phyloP scores from a whole-genome alignment of 2,888 invertebrate genomes.

The Scaptomyza caliginosa region DNA sequence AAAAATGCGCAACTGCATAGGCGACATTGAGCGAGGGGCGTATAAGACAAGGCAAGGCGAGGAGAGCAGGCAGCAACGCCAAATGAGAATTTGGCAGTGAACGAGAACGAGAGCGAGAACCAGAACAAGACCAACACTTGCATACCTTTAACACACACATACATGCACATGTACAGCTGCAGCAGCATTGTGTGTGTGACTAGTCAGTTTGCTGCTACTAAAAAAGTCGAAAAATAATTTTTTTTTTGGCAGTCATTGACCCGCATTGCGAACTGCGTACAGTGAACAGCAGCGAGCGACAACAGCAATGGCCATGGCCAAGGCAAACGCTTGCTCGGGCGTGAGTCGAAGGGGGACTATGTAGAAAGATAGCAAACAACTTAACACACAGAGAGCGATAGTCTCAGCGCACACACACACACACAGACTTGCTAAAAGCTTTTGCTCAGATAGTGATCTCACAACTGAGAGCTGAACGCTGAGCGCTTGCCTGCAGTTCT shows the following conservation, averaged over 20 bases:
- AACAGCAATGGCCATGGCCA: conserved; percentile 15
- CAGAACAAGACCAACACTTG: conserved; percentile 69
- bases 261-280: conserved; percentile 31
- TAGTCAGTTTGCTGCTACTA: conserved; percentile 68
- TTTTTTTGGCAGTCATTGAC: conserved; percentile 77
- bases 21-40: conserved; percentile 16
- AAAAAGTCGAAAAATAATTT: conserved; percentile 56
- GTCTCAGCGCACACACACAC: conserved; percentile 38
- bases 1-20: conserved; percentile 75
- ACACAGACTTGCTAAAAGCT: conserved; percentile 38
- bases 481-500: conserved; percentile 18
- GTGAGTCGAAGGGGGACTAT: conserved; percentile 24
- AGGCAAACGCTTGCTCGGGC: conserved; percentile 10
- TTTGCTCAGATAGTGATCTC: conserved; percentile 57
- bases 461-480: conserved; percentile 12
- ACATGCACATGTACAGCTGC: conserved; percentile 25
- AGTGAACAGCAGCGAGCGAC: conserved; percentile 4
- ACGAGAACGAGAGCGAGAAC: conserved; percentile 27
- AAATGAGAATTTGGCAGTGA: conserved; percentile 1
- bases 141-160: conserved; percentile 51
- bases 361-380: conserved; percentile 78
- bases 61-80: conserved; percentile 2
- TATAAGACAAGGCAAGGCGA: background rate
- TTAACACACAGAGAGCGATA: conserved; percentile 67
- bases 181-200: conserved; percentile 49